Evolutionary conservation across 2,113 vertebrate genomes (phyloP), one percentile per base, ranked within the genome.

Genomic region (Calonectris borealis): DNA sequence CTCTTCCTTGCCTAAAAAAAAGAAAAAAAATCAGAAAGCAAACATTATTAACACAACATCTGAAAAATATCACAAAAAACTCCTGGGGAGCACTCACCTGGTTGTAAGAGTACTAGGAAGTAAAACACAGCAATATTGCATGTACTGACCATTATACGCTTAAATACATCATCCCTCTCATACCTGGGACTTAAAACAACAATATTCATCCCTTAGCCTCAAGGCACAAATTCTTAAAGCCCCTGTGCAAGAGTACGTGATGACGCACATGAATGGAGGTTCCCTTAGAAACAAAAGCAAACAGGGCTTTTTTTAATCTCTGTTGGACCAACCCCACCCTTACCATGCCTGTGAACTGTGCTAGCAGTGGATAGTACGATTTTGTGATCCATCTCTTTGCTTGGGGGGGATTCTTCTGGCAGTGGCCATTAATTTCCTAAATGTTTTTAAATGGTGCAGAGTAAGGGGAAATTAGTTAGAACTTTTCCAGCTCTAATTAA

Each of bases 281-380:
- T 96, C 46, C 55, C 79, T 57, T 92, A 94, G 96, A 87, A 97
- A 94, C 70, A 91, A 86, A 95, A 89, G 68, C 38, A 93, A 94
- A 83, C 14, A 51, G 25, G 26, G 4, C 1, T 22, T 64, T 57
- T 68, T 71, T 44, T 17, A 34, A 10, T 38, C 38, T 46, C 17
- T 94, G 61, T 51, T 69, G 70, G 71, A 94, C 61, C 72, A 81
- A 40, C 49, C 85, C 58, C 83, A 95, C 65, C 21, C 48, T 73
- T 61, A 34, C 42, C 66, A 89, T 20, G 82, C 68, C 61, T 36
- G 42, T 68, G 86, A 96, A 83, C 5, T 86, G 13, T 60, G 58
- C 73, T 73, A 82, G 72, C 76, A 90, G 51, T 21, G 42, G 31
- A 57, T 49, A 94, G 49, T 16, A 20, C 1, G 4, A 91, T 96